Evolutionary conservation across 1,140 invertebrate genomes (phyloP).

Genomic region (Zaprionus africanus): DNA sequence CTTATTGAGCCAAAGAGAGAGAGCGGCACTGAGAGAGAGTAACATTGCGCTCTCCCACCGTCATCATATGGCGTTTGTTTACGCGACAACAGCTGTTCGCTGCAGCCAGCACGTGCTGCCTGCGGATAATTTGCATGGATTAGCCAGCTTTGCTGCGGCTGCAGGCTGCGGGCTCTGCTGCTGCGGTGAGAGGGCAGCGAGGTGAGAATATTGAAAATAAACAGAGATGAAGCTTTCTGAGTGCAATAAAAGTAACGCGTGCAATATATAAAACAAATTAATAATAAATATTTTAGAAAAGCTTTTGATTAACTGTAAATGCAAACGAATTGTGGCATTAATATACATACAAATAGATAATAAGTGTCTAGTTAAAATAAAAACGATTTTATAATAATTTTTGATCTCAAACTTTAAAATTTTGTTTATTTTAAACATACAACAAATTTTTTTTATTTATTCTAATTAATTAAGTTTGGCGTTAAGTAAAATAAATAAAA

Average conservation of each 20-base stretch:
- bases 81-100: slow-evolving; percentile 22
- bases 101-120: slow-evolving; percentile 16
- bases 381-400: too few species aligned
- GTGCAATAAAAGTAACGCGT: background rate
- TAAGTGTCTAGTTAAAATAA: too few species aligned
- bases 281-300: background rate
- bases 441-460: too few species aligned
- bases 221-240: background rate
- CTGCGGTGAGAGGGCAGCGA: background rate
- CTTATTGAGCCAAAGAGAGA: background rate
- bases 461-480: too few species aligned
- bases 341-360: background rate
- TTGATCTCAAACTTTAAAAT: too few species aligned
- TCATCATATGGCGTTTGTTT: slow-evolving; percentile 31
- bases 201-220: background rate
- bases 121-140: slow-evolving; percentile 17
- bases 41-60: background rate
- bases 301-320: too few species aligned
- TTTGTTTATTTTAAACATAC: too few species aligned
- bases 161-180: background rate
- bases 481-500: background rate
- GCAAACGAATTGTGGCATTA: too few species aligned
- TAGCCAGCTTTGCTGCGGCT: background rate
- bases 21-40: background rate
- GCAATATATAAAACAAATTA: background rate